These are phyloP conservation scores for Syncerus caffer DNA, from an alignment of 2,797 vertebrate species.

Conservation along the genomic window DNA sequence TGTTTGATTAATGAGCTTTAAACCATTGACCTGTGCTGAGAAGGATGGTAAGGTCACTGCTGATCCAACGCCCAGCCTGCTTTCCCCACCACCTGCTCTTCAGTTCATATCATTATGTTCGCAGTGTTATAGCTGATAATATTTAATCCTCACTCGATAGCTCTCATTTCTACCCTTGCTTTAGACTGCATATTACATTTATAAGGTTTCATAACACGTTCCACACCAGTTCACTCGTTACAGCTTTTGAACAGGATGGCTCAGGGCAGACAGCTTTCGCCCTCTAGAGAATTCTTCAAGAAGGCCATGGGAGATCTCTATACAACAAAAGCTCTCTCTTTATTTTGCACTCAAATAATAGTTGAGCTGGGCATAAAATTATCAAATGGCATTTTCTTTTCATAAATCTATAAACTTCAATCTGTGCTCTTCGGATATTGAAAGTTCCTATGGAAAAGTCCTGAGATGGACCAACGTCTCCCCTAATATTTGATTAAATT, in stretches of 20 bases:
- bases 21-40: neutral
- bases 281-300: neutral
- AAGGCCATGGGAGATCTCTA: neutral
- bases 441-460: neutral
- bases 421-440: neutral
- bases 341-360: neutral
- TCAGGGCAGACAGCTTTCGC: neutral
- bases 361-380: constrained; percentile 20
- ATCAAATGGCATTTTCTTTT: neutral
- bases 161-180: neutral
- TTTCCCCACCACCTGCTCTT: no score
- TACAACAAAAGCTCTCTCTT: neutral
- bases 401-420: neutral
- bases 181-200: neutral
- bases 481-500: neutral
- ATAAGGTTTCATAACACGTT: neutral
- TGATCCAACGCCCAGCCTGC: neutral
- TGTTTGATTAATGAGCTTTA: neutral
- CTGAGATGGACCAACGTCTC: no score
- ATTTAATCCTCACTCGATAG: no score
- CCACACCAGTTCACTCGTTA: no score
- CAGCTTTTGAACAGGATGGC: neutral
- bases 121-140: neutral
- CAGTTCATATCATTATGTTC: neutral
- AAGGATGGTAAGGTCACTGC: neutral